These are phyloP conservation scores for Anaspis maculata DNA, from an alignment of 2,888 invertebrate genomes.

Conservation along the genomic window DNA sequence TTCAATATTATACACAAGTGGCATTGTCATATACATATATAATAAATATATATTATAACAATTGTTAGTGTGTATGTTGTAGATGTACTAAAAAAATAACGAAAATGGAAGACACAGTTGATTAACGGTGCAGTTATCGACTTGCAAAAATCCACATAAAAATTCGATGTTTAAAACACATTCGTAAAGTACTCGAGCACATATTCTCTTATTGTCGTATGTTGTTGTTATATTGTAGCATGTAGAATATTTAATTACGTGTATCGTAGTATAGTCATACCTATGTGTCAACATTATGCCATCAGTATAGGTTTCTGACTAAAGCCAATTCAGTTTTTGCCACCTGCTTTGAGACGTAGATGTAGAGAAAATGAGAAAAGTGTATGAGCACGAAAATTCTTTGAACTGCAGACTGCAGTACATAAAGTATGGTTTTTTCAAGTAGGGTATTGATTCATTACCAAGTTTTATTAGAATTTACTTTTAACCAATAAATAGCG, in stretches of 20 bases:
- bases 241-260: constrained; percentile 17
- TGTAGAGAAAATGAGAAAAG: not conserved
- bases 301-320: constrained; percentile 13
- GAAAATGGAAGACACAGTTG: constrained; percentile 17
- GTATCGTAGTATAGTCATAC: constrained; percentile 21
- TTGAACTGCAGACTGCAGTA: too few species aligned
- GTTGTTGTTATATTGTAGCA: constrained; percentile 20
- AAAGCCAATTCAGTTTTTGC: too few species aligned
- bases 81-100: constrained; percentile 20
- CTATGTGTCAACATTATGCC: too few species aligned
- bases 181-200: constrained; percentile 22
- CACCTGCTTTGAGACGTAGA: too few species aligned
- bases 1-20: constrained; percentile 10
- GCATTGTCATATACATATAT: constrained; percentile 20
- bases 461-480: too few species aligned
- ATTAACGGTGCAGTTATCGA: constrained; percentile 27
- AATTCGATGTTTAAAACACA: constrained; percentile 20
- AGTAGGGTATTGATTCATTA: too few species aligned
- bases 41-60: constrained; percentile 9
- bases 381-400: not conserved
- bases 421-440: too few species aligned
- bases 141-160: constrained; percentile 18
- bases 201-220: constrained; percentile 20
- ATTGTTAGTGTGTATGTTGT: constrained; percentile 12
- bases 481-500: too few species aligned